Conservation (phyloP, 2,797 vertebrate species). For the Leontocebus nigricollis region DNA sequence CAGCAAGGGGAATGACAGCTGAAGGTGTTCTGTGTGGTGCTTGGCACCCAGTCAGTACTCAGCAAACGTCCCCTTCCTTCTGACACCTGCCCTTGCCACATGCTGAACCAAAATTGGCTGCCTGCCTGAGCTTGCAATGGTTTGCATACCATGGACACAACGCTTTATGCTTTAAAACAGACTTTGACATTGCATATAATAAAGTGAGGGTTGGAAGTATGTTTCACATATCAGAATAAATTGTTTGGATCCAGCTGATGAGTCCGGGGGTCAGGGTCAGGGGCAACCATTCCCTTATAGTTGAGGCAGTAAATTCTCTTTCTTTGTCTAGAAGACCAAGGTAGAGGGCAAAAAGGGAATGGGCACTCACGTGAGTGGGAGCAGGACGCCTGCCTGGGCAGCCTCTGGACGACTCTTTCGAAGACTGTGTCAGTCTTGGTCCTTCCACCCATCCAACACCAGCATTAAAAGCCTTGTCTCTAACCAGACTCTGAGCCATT, state of each 20-base stretch:
- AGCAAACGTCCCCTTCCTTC: not conserved
- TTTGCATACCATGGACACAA: not conserved
- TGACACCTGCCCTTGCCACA: not conserved
- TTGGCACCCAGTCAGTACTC: not conserved
- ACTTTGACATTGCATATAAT: constrained; percentile 39
- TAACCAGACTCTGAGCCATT: constrained; percentile 14
- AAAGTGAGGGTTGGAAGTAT: not conserved
- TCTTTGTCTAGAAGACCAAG: not conserved
- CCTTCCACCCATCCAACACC: not conserved
- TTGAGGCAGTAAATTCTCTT: not conserved
- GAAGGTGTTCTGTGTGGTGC: not conserved
- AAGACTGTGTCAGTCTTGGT: not conserved
- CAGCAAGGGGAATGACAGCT: not conserved
- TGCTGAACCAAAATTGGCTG: not conserved
- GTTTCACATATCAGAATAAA: constrained; percentile 49
- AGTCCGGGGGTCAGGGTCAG: not conserved
- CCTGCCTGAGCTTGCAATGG: not conserved
- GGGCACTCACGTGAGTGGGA: not conserved
- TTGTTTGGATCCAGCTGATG: not conserved
- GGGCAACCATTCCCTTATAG: not conserved
- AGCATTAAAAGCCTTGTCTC: not conserved
- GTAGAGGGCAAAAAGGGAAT: not conserved
- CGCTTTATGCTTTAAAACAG: not conserved
- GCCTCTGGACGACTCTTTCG: not conserved
- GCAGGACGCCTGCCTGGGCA: not conserved